These are phyloP conservation scores for Conomelus anceps DNA, from an alignment of 2,888 invertebrate genomes.

Conservation along the genomic window DNA sequence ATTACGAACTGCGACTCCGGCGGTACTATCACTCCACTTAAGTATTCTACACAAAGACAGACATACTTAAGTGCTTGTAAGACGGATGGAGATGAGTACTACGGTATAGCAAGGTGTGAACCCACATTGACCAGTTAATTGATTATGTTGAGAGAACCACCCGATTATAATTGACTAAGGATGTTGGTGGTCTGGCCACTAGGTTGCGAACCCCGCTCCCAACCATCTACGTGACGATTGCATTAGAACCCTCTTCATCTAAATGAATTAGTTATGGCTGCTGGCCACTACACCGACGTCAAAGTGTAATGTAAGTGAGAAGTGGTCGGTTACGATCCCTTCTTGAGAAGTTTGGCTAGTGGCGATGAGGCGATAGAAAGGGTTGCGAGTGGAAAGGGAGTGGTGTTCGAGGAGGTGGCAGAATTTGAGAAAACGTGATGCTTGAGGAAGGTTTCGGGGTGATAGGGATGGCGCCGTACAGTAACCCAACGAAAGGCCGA, in stretches of 20 bases:
- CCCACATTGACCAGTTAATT: neutral
- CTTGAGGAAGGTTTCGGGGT: no score
- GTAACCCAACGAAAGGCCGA: no score
- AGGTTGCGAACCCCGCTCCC: neutral
- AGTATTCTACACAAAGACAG: no score
- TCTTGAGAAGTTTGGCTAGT: neutral
- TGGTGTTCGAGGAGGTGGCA: no score
- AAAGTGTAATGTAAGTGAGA: neutral
- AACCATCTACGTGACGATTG: neutral
- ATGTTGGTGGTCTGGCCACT: neutral
- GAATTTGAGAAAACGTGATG: no score
- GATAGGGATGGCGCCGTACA: no score
- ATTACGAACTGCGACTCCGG: no score
- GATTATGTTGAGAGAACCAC: neutral
- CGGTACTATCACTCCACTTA: no score
- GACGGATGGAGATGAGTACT: neutral
- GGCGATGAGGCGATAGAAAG: neutral
- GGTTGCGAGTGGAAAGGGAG: neutral
- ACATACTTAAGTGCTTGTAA: neutral
- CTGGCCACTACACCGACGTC: neutral
- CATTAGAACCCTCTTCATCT: neutral
- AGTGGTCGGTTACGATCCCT: neutral
- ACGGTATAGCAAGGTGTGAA: neutral
- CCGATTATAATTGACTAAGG: neutral
- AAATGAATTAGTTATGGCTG: neutral